A percentile compares a stretch with the other conserved stretches of the same genome.
phyloP scores from a whole-genome alignment of 1,140 invertebrate genomes.

The Globodera rostochiensis region DNA sequence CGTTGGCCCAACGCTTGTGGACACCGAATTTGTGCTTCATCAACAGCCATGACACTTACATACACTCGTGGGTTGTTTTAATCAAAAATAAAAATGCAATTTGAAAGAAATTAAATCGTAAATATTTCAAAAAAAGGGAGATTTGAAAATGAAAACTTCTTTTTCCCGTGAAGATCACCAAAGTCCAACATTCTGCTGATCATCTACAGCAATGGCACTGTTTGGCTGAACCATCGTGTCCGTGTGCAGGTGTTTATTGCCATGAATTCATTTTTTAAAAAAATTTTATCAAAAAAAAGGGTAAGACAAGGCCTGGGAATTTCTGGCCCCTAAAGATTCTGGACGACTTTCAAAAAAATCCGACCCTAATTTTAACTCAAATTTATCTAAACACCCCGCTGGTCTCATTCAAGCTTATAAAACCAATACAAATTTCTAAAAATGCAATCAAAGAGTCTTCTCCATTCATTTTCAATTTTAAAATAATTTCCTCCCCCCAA shows the following conservation, averaged over 20 bases:
- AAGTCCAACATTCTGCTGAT: constrained; percentile 54
- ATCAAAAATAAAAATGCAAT: neutral
- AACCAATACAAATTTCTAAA: too few species aligned
- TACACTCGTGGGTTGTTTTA: constrained; percentile 43
- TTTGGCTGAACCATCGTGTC: constrained; percentile 47
- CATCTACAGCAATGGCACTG: constrained; percentile 49
- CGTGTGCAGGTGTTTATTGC: constrained; percentile 14
- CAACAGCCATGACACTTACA: constrained; percentile 54
- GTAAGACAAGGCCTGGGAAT: constrained; percentile 12
- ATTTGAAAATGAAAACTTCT: constrained; percentile 18
- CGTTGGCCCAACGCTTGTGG: constrained; percentile 48
- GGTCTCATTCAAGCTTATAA: constrained; percentile 20
- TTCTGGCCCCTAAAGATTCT: neutral
- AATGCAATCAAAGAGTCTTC: too few species aligned
- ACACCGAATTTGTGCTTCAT: constrained; percentile 56
- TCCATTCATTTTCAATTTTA: too few species aligned
- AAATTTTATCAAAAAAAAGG: neutral
- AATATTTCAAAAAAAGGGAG: too few species aligned
- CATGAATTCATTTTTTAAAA: neutral
- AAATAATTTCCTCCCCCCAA: constrained; percentile 29
- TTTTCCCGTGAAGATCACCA: constrained; percentile 41
- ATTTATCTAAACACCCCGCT: neutral
- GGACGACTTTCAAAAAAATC: too few species aligned
- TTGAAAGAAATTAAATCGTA: too few species aligned
- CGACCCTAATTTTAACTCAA: too few species aligned